Base-by-base conservation (phyloP, 1,140 invertebrate genomes). In the Drosophila jambulina region DNA sequence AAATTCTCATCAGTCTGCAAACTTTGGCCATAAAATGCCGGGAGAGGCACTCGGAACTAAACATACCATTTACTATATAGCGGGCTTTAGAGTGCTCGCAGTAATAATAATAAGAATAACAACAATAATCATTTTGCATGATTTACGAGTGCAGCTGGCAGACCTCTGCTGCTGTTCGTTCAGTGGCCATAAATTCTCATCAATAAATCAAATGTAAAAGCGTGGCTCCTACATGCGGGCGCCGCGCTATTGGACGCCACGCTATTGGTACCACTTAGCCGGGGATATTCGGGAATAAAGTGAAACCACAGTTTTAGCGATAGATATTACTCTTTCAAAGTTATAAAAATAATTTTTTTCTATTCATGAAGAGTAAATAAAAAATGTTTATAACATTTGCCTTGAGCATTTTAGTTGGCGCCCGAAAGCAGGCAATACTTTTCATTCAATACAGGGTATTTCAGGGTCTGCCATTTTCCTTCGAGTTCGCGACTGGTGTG, bases 151-250 rank as follows among this genome's bases (percentile, higher is more conserved):
- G 58, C 49, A 82, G 69, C 69, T 83, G 65, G 40, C 64, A 57
- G 75, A 43, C 59, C 71, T 23, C 36, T 76, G 72, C 56, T 57
- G 53, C 54, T 51, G 53, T 51, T 62, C 77, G 76, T 54, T 88
- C 72, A 88, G 71, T 88, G 75, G 60, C 78, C 75, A 90, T 81
- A 82, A 91, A 90, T 90, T 90, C 45, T 60, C 75, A 82, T 85
- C 71, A 90, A 90, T 90, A 90, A 90, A 90, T 90, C 85, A 88
- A 84, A 90, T 84, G 68, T 68, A 54, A 56, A 56, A 38, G 56
- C 69, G 81, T 63, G 58, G 65, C 45, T 54, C 4, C 53, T 25
- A 63, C 51, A 56, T 70, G 42, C 32, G 67, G 60, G 63, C 54
- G 23, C 71, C 51, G 61, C 59, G 29, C 59, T 42, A 63, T 53